Conservation (phyloP, 2,797 vertebrate genomes). For the Xiphophorus birchmanni region DNA sequence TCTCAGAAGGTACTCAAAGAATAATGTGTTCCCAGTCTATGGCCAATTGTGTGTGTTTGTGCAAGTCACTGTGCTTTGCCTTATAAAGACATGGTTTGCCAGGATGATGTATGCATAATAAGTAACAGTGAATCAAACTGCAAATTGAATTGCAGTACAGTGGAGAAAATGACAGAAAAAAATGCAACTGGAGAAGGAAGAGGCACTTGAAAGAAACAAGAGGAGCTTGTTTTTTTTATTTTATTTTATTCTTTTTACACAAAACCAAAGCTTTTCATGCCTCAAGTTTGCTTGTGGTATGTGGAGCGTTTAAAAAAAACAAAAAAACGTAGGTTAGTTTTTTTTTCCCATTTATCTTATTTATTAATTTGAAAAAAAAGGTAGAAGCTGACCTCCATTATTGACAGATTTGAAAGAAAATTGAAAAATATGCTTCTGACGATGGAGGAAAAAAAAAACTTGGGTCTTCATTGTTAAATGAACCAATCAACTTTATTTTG, state of each 20-base stretch:
- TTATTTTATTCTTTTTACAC: not conserved
- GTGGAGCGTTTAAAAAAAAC: not conserved
- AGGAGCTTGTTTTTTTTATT: not conserved
- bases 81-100: conserved; percentile 47
- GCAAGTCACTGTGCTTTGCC: conserved; percentile 29
- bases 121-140: conserved; percentile 56
- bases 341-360: not conserved
- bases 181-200: conserved; percentile 4
- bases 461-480: not conserved
- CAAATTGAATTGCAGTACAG: conserved; percentile 38
- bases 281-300: not conserved
- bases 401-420: not conserved
- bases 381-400: not conserved
- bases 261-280: not conserved
- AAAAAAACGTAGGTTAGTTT: not conserved
- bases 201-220: conserved; percentile 15
- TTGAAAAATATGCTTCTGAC: not conserved
- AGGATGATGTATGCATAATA: conserved; percentile 52
- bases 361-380: not conserved
- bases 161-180: conserved; percentile 34
- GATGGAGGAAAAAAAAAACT: not conserved
- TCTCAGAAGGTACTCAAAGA: conserved; percentile 59
- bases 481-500: not conserved
- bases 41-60: conserved; percentile 45
- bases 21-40: conserved; percentile 41